A percentile compares a stretch with the other conserved stretches of the same genome.
These are phyloP conservation scores for Syngnathus typhle DNA, from an alignment of 2,113 vertebrate genomes.

Conservation along the genomic window DNA sequence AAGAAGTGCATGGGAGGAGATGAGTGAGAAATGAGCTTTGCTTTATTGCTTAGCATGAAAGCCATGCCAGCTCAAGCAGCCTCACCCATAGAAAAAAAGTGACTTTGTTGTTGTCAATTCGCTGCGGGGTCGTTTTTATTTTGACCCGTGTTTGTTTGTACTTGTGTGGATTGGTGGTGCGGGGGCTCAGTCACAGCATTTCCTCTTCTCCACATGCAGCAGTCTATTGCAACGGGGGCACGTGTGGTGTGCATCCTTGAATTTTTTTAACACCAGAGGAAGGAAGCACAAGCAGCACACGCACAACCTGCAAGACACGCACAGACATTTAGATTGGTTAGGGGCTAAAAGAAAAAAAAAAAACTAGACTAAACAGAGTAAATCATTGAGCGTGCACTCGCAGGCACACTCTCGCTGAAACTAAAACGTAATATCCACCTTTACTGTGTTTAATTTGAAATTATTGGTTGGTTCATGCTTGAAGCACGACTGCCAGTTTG, in stretches of 20 bases:
- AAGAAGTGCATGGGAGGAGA: constrained; percentile 23
- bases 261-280: constrained; percentile 66
- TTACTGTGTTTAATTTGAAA: too few species aligned
- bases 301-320: constrained; percentile 17
- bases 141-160: constrained; percentile 15
- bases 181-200: constrained; percentile 61
- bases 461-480: too few species aligned
- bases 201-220: constrained; percentile 67
- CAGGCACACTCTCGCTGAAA: too few species aligned
- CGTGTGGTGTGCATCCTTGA: constrained; percentile 71
- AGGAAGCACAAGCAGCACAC: constrained; percentile 66
- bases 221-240: constrained; percentile 69
- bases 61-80: constrained; percentile 1
- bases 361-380: background rate
- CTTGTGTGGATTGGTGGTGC: background rate
- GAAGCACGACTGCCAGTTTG: too few species aligned
- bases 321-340: constrained; percentile 10
- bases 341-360: background rate
- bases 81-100: constrained; percentile 34
- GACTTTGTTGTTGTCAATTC: background rate
- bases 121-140: constrained; percentile 8
- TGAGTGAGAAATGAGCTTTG: background rate
- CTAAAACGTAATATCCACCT: too few species aligned
- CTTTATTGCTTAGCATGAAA: background rate
- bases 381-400: too few species aligned